Base-by-base conservation (phyloP, 2,797 vertebrate species). In the Galaxias olidus region DNA sequence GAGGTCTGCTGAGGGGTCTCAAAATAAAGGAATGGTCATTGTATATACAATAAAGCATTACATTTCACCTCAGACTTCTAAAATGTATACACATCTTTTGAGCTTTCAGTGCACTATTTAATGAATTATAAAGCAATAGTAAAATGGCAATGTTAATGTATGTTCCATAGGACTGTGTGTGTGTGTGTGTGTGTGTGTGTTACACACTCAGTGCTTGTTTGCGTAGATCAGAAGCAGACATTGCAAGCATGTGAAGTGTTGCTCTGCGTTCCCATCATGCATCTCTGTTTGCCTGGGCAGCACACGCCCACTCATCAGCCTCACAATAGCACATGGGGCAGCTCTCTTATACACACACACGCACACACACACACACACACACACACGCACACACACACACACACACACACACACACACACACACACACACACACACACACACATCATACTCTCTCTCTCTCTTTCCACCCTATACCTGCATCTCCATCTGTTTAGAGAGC, bases 281-380 rank as follows among this genome's bases (percentile, higher is more conserved):
- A 81, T 79, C 69, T 64, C 84, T 87, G 82, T 72, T 57, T 42
- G 71, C 80, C 73, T 75, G 81, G 71, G 69, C 79, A 73, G 76
- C 82, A 76, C 79, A 86, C 83, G 78, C 88, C 83, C 83, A 86
- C 89, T 90, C 85, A 89, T 89, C 82, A 89, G 87, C 76, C 76
- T 74, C 75, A 82, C 84, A 88, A 86, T 89, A 90, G 69, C 76
- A 66, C 79, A 30, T 3, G 30, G 30, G 30, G 30, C 30, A 30
- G 30, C 2, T 30, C 30, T 30, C 30, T 30, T 30, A 30, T 30
- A 30, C 30, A 30, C 30, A 30, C 30, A 30, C 30, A 30, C 30
- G 6, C 30, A 30, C 30, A 30, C 30, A 30, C 30, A 30, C 30
- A 30, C 30, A 30, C 30, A 30, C 30, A 30, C 30, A 30, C 30